Evolutionary conservation across 2,113 vertebrate genomes (phyloP), one percentile per base, ranked within the genome.

Genomic region (Syngnathoides biaculeatus): DNA sequence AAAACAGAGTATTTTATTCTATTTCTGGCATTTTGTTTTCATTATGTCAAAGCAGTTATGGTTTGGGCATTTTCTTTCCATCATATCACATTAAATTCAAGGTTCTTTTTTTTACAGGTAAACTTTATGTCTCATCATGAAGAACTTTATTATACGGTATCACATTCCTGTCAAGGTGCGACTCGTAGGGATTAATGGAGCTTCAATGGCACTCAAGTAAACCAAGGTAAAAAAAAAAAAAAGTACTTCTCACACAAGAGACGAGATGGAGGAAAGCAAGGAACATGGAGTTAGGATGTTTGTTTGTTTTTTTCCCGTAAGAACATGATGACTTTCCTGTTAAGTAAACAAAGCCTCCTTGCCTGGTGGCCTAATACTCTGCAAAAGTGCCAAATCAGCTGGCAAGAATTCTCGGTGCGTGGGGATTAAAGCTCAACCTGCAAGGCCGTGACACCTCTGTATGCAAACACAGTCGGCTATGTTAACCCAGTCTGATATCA

Each of bases 331-430:
- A 81, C 82, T 86, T 69, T 78, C 82, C 78, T 87, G 70, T 80
- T 52, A 40, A 72, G 82, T 85, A 86, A 86, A 90, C 87, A 89
- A 88, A 90, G 84, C 89, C 69, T 85, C 72, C 77, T 82, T 79
- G 79, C 81, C 74, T 67, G 75, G 75, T 79, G 78, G 72, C 71
- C 80, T 86, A 87, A 86, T 86, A 80, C 84, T 85, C 79, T 80
- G 84, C 86, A 88, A 86, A 87, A 82, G 85, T 82, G 87, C 86
- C 84, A 88, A 85, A 87, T 88, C 86, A 90, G 87, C 86, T 79
- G n/a, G 77, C 27, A 75, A 79, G 68, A 68, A 76, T 78, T 88
- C 70, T 55, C 69, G 30, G 67, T 65, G 79, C 40, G 74, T 8
- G 61, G 56, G 82, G 86, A 88, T 88, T 89, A 87, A 73, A 80